Conservation (phyloP, 2,113 vertebrate genomes). For the Galbula dea region DNA sequence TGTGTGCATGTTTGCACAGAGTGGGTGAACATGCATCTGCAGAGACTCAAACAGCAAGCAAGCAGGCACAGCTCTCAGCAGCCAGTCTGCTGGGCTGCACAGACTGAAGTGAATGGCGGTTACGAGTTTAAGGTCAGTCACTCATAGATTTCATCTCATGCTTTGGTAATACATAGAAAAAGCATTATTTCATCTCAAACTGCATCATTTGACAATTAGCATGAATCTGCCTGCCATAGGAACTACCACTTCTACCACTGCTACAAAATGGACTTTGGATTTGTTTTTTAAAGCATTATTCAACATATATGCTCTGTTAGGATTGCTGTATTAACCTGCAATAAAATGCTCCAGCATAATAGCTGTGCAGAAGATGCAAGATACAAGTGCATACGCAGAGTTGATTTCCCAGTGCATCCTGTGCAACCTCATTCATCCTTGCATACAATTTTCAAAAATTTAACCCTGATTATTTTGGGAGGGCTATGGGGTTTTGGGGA, state of each 20-base stretch:
- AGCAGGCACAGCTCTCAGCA: constrained; percentile 64
- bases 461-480: background rate
- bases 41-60: constrained; percentile 59
- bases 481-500: background rate
- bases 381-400: background rate
- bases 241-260: background rate
- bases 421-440: background rate
- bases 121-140: background rate
- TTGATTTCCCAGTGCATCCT: background rate
- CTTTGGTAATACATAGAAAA: background rate
- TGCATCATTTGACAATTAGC: background rate
- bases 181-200: background rate
- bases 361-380: background rate
- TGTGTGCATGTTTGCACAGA: constrained; percentile 36
- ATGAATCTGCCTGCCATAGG: background rate
- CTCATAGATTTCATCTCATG: background rate
- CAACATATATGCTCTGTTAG: background rate
- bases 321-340: background rate
- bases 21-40: constrained; percentile 52
- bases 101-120: constrained; percentile 51
- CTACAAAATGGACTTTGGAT: background rate
- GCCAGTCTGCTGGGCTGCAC: constrained; percentile 45
- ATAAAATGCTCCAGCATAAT: background rate
- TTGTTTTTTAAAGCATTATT: background rate
- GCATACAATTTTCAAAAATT: background rate